phyloP scores from a whole-genome alignment of 1,140 invertebrate species.

The Drosophila paulistorum region DNA sequence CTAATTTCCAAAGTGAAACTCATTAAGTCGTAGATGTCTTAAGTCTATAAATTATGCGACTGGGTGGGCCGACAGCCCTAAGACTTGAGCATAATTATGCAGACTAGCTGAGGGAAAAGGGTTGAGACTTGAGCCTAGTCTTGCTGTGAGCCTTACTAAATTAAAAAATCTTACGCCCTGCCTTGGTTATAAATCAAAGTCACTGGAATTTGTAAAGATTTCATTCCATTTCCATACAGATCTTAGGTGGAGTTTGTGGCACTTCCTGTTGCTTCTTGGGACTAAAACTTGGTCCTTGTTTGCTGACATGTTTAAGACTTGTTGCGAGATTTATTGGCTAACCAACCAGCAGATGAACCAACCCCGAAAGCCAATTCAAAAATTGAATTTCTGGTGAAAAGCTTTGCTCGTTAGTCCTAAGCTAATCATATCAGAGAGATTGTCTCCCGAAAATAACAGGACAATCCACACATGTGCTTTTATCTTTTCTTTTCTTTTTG shows the following conservation, averaged over 20 bases:
- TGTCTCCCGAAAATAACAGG: background rate
- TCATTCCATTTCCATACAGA: slow-evolving; percentile 24
- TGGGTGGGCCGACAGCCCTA: slow-evolving; percentile 19
- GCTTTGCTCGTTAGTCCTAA: slow-evolving; percentile 32
- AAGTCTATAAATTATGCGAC: slow-evolving; percentile 59
- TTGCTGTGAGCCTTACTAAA: slow-evolving; percentile 47
- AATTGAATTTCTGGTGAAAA: slow-evolving; percentile 65
- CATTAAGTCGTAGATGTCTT: slow-evolving; percentile 32
- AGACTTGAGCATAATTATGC: slow-evolving; percentile 62
- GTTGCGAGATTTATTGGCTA: slow-evolving; percentile 60
- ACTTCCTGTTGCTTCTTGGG: slow-evolving; percentile 65
- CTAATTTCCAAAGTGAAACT: slow-evolving; percentile 5
- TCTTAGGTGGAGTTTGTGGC: slow-evolving; percentile 9
- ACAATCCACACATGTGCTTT: slow-evolving; percentile 47
- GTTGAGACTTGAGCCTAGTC: slow-evolving; percentile 23
- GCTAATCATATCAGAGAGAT: slow-evolving; percentile 57
- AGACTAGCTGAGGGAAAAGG: slow-evolving; percentile 31
- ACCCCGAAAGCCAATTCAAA: slow-evolving; percentile 63
- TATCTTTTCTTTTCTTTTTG: slow-evolving; percentile 26
- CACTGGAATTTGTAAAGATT: slow-evolving; percentile 69
- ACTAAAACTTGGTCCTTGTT: slow-evolving; percentile 25
- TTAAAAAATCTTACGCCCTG: slow-evolving; percentile 74
- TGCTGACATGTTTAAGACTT: slow-evolving; percentile 74
- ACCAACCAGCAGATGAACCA: background rate
- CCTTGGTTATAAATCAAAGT: slow-evolving; percentile 75